A percentile compares a stretch with the other conserved stretches of the same genome.
Evolutionary conservation across 2,113 vertebrate species (phyloP).

Genomic region (Carassius carassius): DNA sequence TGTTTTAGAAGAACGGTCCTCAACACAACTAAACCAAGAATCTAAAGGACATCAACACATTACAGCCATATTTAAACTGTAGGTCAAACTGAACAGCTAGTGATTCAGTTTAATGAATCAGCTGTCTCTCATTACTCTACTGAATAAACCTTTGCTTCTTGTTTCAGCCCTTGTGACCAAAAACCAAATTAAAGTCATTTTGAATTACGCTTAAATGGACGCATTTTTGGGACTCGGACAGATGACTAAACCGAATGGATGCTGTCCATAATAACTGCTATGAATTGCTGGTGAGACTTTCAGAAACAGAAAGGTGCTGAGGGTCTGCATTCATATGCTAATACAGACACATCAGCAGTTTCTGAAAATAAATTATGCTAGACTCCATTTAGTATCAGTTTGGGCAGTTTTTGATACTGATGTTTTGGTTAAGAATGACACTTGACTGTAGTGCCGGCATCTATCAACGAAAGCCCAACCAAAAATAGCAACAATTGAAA

Average conservation of each 20-base stretch:
- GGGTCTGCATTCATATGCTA: constrained; percentile 5
- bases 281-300: constrained; percentile 20
- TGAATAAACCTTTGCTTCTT: constrained; percentile 26
- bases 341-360: constrained; percentile 14
- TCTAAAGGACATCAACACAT: too few species aligned
- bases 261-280: background rate
- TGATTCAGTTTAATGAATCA: constrained; percentile 12
- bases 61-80: background rate
- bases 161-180: constrained; percentile 29
- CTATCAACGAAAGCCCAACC: background rate
- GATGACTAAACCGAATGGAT: background rate
- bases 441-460: background rate
- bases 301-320: constrained; percentile 10
- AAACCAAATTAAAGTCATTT: constrained; percentile 41
- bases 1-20: background rate
- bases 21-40: background rate
- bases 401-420: too few species aligned
- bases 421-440: background rate
- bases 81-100: background rate
- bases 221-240: background rate
- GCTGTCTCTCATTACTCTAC: constrained; percentile 18
- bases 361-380: background rate
- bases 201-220: background rate
- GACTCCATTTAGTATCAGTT: background rate
- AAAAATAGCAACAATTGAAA: background rate